phyloP scores from a whole-genome alignment of 2,113 vertebrate species.

The Trematomus loennbergii region DNA sequence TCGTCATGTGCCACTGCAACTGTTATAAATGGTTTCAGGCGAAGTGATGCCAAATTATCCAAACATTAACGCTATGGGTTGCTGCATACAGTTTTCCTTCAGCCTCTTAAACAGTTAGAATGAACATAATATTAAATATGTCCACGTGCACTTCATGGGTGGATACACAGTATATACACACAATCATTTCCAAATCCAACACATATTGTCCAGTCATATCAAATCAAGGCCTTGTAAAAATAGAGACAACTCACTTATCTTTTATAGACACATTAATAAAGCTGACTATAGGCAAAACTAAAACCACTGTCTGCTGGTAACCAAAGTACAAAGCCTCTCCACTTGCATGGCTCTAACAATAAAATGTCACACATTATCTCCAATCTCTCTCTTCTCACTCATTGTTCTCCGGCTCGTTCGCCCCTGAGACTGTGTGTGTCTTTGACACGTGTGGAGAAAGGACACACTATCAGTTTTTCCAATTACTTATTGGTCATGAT shows the following conservation, averaged over 20 bases:
- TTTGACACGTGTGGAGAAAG: constrained; percentile 66
- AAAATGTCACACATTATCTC: constrained; percentile 18
- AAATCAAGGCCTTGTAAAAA: too few relatives aligned
- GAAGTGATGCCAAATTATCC: too few relatives aligned
- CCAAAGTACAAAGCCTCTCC: background rate
- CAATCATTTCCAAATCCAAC: too few relatives aligned
- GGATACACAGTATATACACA: too few relatives aligned
- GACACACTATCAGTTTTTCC: constrained; percentile 72
- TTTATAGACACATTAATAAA: background rate
- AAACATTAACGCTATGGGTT: too few relatives aligned
- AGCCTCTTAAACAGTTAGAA: too few relatives aligned
- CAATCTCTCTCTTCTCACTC: constrained; percentile 13
- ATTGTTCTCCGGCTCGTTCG: background rate
- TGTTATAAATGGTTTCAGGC: too few relatives aligned
- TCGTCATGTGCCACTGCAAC: too few relatives aligned
- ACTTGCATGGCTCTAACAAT: background rate
- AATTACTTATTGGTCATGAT: constrained; percentile 95
- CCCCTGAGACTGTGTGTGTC: constrained; percentile 18
- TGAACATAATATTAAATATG: too few relatives aligned
- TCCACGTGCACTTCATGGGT: too few relatives aligned
- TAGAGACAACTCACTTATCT: background rate
- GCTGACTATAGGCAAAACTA: background rate
- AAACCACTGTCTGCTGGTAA: background rate
- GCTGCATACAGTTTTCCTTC: too few relatives aligned
- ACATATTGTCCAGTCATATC: too few relatives aligned